These are phyloP conservation scores for Gastrophryne carolinensis DNA, from an alignment of 2,797 vertebrate genomes.

Conservation along the genomic window DNA sequence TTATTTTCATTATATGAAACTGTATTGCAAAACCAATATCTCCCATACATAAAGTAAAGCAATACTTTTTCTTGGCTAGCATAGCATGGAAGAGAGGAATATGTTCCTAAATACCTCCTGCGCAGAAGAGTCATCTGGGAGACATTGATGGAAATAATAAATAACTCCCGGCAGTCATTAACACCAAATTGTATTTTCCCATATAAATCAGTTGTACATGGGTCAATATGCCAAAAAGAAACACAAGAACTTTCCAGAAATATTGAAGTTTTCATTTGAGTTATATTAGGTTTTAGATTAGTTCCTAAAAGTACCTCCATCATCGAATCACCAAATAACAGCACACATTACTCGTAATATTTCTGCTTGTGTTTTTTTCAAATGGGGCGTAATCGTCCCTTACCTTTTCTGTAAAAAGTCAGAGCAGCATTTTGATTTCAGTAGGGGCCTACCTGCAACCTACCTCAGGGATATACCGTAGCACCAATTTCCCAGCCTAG, in stretches of 20 bases:
- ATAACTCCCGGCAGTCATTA: neutral
- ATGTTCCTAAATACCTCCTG: constrained; percentile 19
- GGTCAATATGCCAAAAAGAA: neutral
- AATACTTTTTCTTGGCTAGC: constrained; percentile 4
- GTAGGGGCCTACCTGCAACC: no score
- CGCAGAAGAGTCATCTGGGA: constrained; percentile 9
- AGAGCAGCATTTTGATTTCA: no score
- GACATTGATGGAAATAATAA: neutral
- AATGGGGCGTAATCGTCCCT: no score
- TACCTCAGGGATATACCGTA: no score
- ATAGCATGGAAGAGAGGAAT: neutral
- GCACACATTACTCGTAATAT: no score
- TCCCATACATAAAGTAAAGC: neutral
- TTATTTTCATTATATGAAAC: neutral
- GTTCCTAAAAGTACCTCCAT: no score
- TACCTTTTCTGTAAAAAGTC: no score
- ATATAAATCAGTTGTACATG: neutral
- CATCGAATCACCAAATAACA: no score
- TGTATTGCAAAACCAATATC: neutral
- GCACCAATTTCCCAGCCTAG: no score
- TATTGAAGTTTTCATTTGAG: neutral
- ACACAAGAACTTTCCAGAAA: constrained; percentile 3
- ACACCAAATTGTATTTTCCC: neutral
- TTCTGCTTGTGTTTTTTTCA: no score
- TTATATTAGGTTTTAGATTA: no score